Evolutionary conservation across 1,140 invertebrate genomes (phyloP).

Genomic region (Drosophila repletoides): DNA sequence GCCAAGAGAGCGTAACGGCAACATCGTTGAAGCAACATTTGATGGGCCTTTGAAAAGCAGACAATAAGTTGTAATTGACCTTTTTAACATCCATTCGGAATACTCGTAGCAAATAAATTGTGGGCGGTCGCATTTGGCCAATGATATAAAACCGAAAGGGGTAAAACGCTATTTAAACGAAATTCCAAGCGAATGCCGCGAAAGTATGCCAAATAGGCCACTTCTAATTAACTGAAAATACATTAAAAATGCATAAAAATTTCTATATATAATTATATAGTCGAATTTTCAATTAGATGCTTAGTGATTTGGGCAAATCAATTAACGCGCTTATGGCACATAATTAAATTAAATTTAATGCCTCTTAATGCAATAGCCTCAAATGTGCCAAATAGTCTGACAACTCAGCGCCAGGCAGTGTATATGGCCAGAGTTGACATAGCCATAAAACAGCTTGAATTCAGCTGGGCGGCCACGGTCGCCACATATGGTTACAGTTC

Average conservation of each 20-base stretch:
- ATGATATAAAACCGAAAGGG: constrained; percentile 9
- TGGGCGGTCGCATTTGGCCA: constrained; percentile 44
- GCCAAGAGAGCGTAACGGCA: constrained; percentile 59
- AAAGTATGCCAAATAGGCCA: too few relatives aligned
- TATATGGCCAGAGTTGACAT: constrained; percentile 39
- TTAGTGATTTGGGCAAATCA: constrained; percentile 53
- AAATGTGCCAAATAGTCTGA: constrained; percentile 9
- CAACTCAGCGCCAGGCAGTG: constrained; percentile 11
- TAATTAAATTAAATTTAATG: constrained; percentile 62
- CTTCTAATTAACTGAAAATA: background rate
- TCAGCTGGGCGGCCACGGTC: constrained; percentile 15
- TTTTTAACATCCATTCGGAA: constrained; percentile 52
- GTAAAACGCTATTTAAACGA: constrained; percentile 10
- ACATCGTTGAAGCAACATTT: constrained; percentile 21
- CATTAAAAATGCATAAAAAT: constrained; percentile 12
- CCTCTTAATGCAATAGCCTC: constrained; percentile 7
- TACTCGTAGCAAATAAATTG: constrained; percentile 35
- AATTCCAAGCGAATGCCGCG: too few relatives aligned
- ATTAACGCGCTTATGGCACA: too few relatives aligned
- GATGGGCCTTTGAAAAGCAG: constrained; percentile 48
- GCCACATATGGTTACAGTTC: constrained; percentile 76
- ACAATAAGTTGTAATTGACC: constrained; percentile 77
- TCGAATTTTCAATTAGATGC: constrained; percentile 36
- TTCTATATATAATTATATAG: constrained; percentile 20
- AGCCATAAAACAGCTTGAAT: constrained; percentile 54